Evolutionary conservation across 1,140 invertebrate genomes (phyloP), one percentile per base, ranked within the genome.

Genomic region (Drosophila pallidifrons): DNA sequence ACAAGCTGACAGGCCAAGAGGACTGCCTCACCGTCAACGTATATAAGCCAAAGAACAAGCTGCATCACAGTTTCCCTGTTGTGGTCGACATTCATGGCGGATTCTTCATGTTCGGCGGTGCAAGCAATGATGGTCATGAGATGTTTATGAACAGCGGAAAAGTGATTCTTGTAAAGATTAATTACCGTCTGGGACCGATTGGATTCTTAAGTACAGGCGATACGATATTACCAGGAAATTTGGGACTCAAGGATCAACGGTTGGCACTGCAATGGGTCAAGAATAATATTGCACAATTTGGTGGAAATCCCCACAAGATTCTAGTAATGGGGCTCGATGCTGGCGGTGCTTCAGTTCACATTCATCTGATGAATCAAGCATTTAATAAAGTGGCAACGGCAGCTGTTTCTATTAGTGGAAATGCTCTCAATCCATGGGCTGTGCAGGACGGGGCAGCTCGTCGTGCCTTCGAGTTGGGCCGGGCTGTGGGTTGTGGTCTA

Each of bases 231-330:
- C 93, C 94, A 1, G 95, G 95, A 1, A 96, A 96, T 90, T 93
- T 93, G 35, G 95, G 95, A 0, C 74, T 96, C 4, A 95, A 95
- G 88, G 96, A 96, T 91, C 95, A 96, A 83, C 91, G 93, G 0
- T 81, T 94, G 52, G 95, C 95, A 1, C 75, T 96, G 1, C 92
- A 94, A 70, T 96, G 95, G 95, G 91, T 96, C 1, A 93, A 88
- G 91, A 93, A 93, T 25, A 95, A 95, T 79, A 94, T 94, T 64
- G 90, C 92, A 60, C 85, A 92, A 54, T 95, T 95, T 71, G 94
- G 94, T 1, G 94, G 94, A 2, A 93, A 95, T 85, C 93, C 94
- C n/a, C 86, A 94, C 38, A 94, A 93, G 28, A 87, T 95, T n/a
- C 94, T 94, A 0, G 73, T 95, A 0, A 92, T 93, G 10, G 94